Conservation (phyloP, 2,888 invertebrate genomes). For the Tricholauxania praeusta region DNA sequence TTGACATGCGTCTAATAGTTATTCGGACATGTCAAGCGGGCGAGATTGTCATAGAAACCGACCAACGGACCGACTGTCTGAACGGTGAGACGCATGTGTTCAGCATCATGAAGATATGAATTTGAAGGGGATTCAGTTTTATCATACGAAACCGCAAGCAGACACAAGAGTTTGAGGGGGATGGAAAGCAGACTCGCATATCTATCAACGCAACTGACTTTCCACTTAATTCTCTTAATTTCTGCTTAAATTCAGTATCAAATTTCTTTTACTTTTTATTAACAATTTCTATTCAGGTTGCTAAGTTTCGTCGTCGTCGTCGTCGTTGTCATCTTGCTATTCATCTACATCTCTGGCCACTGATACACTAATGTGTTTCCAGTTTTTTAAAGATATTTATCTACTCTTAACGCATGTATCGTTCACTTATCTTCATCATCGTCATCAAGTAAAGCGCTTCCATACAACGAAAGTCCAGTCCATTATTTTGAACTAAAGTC, state of each 20-base stretch:
- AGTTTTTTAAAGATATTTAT: conserved; percentile 31
- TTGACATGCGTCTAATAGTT: conserved; percentile 9
- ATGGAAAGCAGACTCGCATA: background rate
- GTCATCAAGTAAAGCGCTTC: background rate
- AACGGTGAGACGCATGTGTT: too few species aligned
- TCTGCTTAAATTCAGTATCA: conserved; percentile 33
- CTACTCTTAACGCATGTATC: conserved; percentile 30
- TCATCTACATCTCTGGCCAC: too few species aligned
- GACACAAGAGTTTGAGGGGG: background rate
- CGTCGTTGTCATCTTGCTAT: too few species aligned
- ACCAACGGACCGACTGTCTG: too few species aligned
- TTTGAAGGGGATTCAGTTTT: too few species aligned
- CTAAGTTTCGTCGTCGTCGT: too few species aligned
- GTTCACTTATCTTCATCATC: conserved; percentile 29
- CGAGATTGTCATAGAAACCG: too few species aligned
- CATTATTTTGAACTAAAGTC: background rate
- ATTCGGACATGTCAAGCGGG: conserved; percentile 10
- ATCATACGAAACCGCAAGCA: background rate
- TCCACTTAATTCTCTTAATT: conserved; percentile 39
- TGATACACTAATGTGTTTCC: too few species aligned
- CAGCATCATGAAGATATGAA: too few species aligned
- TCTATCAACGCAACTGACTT: background rate
- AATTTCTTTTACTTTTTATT: conserved; percentile 3
- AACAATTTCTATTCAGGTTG: background rate
- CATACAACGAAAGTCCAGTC: background rate